Conservation (phyloP, 92 coral and sea anemone species). For the Zoanthus gigantus region DNA sequence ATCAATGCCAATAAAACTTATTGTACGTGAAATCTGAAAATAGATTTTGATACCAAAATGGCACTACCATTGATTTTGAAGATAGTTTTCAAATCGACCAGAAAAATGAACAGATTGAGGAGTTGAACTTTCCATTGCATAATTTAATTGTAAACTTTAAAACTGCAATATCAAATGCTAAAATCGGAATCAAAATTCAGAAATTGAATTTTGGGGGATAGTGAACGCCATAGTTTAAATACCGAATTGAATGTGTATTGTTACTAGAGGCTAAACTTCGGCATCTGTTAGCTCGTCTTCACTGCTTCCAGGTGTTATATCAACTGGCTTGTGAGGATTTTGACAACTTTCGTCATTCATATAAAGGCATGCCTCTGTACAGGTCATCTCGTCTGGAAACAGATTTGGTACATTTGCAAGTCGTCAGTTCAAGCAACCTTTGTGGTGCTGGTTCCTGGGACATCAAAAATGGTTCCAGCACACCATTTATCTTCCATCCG, state of each 20-base stretch:
- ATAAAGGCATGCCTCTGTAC: constrained; percentile 7
- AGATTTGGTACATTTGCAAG: constrained; percentile 44
- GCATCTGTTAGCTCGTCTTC: constrained; percentile 13
- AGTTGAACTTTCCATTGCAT: neutral
- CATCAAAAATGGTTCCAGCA: constrained; percentile 56
- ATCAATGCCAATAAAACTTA: too few relatives aligned
- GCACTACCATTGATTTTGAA: too few relatives aligned
- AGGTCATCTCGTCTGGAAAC: neutral
- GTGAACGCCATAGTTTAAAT: constrained; percentile 26
- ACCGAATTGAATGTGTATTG: constrained; percentile 30
- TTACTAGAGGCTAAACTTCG: constrained; percentile 33
- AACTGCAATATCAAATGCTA: neutral
- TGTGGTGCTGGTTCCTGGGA: constrained; percentile 66
- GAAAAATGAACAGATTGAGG: constrained; percentile 2
- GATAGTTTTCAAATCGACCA: neutral
- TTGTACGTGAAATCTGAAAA: too few relatives aligned
- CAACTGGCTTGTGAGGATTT: too few relatives aligned
- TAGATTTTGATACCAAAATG: too few relatives aligned
- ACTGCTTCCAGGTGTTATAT: neutral
- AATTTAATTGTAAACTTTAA: too few relatives aligned
- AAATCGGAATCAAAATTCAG: neutral
- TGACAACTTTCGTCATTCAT: neutral
- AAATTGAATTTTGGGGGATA: constrained; percentile 7
- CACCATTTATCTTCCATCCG: constrained; percentile 55
- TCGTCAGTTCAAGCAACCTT: constrained; percentile 61